phyloP scores from a whole-genome alignment of 1,140 invertebrate genomes.

The Eriosoma lanigerum region DNA sequence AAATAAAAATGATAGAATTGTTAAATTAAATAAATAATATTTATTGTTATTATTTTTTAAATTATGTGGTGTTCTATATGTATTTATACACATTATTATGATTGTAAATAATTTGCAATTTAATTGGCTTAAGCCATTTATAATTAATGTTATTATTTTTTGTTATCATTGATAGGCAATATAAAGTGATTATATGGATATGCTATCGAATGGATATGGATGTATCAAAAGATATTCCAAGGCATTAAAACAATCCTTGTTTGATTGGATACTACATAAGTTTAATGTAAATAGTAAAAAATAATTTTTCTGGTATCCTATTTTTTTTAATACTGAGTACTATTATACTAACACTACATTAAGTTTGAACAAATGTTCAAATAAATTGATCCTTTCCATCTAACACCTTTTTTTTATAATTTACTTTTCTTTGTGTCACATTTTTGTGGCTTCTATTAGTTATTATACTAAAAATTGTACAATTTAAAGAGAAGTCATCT shows the following conservation, averaged over 20 bases:
- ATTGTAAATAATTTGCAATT: too few species aligned
- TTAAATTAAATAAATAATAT: too few species aligned
- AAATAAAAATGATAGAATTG: too few species aligned
- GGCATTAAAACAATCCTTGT: constrained; percentile 39
- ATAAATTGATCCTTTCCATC: not conserved
- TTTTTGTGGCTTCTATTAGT: too few species aligned
- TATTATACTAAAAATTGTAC: too few species aligned
- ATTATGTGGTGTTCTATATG: too few species aligned
- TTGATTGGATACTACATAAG: constrained; percentile 49
- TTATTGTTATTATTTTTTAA: too few species aligned
- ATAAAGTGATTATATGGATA: constrained; percentile 48
- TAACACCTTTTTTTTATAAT: not conserved
- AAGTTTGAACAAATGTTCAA: not conserved
- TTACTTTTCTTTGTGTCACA: not conserved
- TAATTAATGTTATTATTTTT: constrained; percentile 36
- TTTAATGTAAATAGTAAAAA: constrained; percentile 42
- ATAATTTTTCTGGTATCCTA: constrained; percentile 11
- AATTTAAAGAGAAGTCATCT: too few species aligned
- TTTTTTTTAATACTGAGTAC: constrained; percentile 7
- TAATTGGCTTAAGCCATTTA: not conserved
- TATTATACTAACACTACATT: constrained; percentile 29
- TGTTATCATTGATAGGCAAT: constrained; percentile 42
- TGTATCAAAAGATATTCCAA: constrained; percentile 44
- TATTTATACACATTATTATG: too few species aligned
- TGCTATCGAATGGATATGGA: constrained; percentile 50